Percentiles rank a stretch among this genome's conserved stretches.
Conservation (phyloP, 2,888 invertebrate species). For the Polyploca ridens region DNA sequence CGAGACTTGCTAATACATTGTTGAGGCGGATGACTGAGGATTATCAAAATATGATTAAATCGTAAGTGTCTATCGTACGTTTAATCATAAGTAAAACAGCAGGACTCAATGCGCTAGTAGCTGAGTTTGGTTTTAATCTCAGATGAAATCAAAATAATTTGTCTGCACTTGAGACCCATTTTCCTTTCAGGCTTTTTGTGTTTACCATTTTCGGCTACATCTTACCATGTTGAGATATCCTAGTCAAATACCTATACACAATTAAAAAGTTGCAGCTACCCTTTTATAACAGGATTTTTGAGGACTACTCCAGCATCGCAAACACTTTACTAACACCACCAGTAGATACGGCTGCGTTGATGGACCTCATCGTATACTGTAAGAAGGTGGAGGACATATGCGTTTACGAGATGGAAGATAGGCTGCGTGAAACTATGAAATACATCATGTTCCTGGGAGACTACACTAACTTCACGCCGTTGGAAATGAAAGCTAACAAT, state of each 20-base stretch:
- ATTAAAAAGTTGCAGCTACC: no score
- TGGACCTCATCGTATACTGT: conserved; percentile 92
- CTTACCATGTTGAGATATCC: no score
- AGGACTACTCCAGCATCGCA: conserved; percentile 92
- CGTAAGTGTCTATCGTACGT: conserved; percentile 75
- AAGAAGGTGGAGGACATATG: conserved; percentile 89
- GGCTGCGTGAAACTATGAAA: conserved; percentile 86
- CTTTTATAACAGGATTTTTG: conserved; percentile 87
- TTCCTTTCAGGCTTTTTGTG: no score
- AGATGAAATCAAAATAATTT: no score
- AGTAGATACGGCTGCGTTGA: conserved; percentile 92
- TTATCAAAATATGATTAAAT: conserved; percentile 91
- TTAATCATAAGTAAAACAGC: no score
- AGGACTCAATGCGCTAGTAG: no score
- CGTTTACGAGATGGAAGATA: conserved; percentile 90
- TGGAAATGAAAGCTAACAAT: conserved; percentile 95
- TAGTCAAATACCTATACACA: no score
- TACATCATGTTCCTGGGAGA: conserved; percentile 94
- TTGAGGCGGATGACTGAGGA: conserved; percentile 90
- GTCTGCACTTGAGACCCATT: no score
- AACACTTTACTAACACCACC: conserved; percentile 92
- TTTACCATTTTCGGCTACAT: no score
- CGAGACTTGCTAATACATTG: conserved; percentile 87
- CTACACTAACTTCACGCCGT: conserved; percentile 90
- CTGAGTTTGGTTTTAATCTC: no score